phyloP scores from a whole-genome alignment of 37 sponge, comb jelly and placozoan genomes.

The Beroe ovata region DNA sequence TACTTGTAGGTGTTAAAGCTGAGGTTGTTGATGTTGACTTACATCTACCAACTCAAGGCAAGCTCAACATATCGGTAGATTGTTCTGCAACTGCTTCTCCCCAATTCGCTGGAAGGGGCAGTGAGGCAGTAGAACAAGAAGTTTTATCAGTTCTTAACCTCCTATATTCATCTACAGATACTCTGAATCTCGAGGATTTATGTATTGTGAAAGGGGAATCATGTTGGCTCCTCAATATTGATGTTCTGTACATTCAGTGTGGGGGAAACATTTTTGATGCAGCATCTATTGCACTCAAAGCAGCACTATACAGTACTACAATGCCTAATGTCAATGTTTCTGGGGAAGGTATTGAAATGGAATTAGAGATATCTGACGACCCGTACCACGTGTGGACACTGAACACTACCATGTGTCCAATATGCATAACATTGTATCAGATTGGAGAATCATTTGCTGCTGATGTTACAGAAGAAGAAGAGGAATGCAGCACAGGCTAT shows the following conservation, averaged over 20 bases:
- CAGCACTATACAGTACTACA: conserved; percentile 53
- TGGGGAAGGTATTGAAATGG: conserved; percentile 60
- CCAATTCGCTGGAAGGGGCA: conserved; percentile 52
- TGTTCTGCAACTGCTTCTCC: conserved; percentile 64
- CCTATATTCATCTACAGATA: conserved; percentile 23
- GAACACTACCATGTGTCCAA: conserved; percentile 19
- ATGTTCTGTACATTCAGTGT: conserved; percentile 39
- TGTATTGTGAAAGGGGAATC: conserved; percentile 66
- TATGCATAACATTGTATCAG: conserved; percentile 51
- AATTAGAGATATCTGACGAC: conserved; percentile 45
- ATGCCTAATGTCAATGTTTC: conserved; percentile 25
- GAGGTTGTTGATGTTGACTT: conserved; percentile 61
- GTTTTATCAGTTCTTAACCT: background rate
- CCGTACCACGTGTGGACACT: conserved; percentile 59
- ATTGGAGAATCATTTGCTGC: conserved; percentile 30
- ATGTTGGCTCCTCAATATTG: conserved; percentile 44
- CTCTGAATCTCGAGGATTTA: conserved; percentile 2
- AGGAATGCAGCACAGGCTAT: conserved; percentile 14
- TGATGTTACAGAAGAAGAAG: conserved; percentile 42
- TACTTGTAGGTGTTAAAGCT: conserved; percentile 56
- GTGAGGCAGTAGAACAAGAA: conserved; percentile 50
- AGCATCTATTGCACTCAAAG: conserved; percentile 54
- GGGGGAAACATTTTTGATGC: conserved; percentile 57
- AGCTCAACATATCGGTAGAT: conserved; percentile 13
- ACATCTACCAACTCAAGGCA: conserved; percentile 8